Evolutionary conservation across 2,797 vertebrate genomes (phyloP), one percentile per base, ranked within the genome.

Genomic region (Trichosurus vulpecula): DNA sequence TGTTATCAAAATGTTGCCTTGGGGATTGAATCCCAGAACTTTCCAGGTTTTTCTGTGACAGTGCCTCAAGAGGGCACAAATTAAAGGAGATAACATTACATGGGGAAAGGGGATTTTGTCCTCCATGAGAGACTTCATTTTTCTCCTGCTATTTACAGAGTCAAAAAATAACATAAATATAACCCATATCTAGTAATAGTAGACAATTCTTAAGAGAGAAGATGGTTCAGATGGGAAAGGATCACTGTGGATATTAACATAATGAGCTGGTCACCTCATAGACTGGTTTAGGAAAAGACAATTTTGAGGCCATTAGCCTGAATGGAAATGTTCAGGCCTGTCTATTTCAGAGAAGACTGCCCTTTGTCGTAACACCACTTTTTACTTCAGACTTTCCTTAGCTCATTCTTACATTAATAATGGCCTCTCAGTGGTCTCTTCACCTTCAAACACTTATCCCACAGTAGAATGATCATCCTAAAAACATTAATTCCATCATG

Each of bases 21-120:
- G 74, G 99, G 99, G 99, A 99, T 98, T 98, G 98, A 98, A 97
- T 97, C 96, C 96, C 97, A 97, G 97, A 96, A 99, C 98, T 99
- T 99, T 98, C 98, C 98, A 99, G 98, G 98, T 98, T 99, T 99
- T 96, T 98, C 98, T 98, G 97, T 93, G 94, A 97, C 98, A 97
- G 98, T 98, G 98, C 98, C 98, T 98, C 96, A 98, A 99, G 98
- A 99, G 98, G 98, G 98, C 95, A 98, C 93, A 97, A 74, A 93
- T 52, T 96, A 97, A 98, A 93, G 12, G 22, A 22, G 97, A 94
- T 94, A 97, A 97, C 95, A 94, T 96, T 95, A 97, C 47, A 90
- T 47, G 97, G 94, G 95, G 58, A 52, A 35, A 31, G 0, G 87
- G 87, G 93, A 92, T 54, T 12, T 0, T 51, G 74, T 87, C 74